These are phyloP conservation scores for Prunella himalayana DNA, from an alignment of 2,113 vertebrate genomes.

Conservation along the genomic window DNA sequence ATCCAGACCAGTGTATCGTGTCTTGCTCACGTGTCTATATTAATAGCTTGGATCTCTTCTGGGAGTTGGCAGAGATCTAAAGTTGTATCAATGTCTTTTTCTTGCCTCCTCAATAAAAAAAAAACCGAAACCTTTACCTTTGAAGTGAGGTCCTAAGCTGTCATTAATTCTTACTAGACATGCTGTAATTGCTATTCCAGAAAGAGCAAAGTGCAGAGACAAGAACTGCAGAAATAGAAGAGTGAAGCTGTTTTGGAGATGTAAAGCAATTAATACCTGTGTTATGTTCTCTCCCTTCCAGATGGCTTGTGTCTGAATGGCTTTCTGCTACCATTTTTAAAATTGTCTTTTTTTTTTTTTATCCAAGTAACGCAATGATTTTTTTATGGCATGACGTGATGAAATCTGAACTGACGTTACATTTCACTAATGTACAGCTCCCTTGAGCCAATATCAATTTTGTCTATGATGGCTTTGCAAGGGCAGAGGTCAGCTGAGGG, in stretches of 20 bases:
- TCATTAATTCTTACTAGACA: conserved; percentile 19
- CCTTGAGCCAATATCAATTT: conserved; percentile 31
- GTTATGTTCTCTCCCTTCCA: neutral
- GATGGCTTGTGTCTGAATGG: neutral
- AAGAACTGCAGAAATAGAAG: neutral
- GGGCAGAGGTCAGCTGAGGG: neutral
- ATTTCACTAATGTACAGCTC: conserved; percentile 39
- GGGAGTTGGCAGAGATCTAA: neutral
- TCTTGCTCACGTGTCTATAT: neutral
- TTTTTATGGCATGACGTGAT: neutral
- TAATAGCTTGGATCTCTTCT: neutral
- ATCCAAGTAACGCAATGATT: conserved; percentile 30
- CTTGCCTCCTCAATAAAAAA: neutral
- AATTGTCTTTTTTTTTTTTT: neutral
- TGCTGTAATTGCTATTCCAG: neutral
- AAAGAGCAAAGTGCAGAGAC: neutral
- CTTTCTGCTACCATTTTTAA: neutral
- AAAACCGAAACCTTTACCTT: neutral
- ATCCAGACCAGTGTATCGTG: neutral
- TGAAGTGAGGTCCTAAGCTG: neutral
- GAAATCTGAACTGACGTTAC: conserved; percentile 21
- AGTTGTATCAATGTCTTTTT: conserved; percentile 49
- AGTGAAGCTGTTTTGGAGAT: neutral
- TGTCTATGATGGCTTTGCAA: neutral
- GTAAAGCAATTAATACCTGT: neutral